Conservation (phyloP, 2,888 invertebrate species). For the Pristionchus japonicus region DNA sequence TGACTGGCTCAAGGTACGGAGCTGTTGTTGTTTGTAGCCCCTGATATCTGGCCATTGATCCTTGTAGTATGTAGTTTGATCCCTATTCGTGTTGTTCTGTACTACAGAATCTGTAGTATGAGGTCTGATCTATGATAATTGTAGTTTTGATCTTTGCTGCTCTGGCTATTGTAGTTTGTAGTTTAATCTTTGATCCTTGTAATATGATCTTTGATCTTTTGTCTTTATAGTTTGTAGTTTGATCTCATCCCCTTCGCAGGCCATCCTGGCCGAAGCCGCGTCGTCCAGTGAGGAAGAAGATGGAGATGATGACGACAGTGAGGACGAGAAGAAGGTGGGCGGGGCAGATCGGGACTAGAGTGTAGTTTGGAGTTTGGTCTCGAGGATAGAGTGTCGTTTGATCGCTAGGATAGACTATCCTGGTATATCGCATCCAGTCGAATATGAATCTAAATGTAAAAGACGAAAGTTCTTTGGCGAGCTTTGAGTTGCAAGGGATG, state of each 20-base stretch:
- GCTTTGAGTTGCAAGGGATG: too few species aligned
- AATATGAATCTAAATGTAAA: too few species aligned
- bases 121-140: too few species aligned
- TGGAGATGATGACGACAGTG: constrained; percentile 49
- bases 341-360: constrained; percentile 3
- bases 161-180: neutral
- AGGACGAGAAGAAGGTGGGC: constrained; percentile 35
- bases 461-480: too few species aligned
- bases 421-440: too few species aligned
- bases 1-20: constrained; percentile 57
- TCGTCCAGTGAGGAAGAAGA: constrained; percentile 57
- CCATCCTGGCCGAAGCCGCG: constrained; percentile 62
- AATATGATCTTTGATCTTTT: neutral
- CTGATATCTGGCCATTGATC: neutral
- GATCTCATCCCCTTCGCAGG: constrained; percentile 48
- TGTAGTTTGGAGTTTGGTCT: neutral
- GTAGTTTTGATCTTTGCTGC: neutral
- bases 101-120: too few species aligned
- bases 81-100: too few species aligned
- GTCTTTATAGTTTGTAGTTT: neutral
- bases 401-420: too few species aligned
- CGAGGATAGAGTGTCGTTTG: neutral
- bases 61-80: neutral
- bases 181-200: neutral
- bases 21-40: too few species aligned